A percentile compares a stretch with the other conserved stretches of the same genome.
These are phyloP conservation scores for Pollimyrus isidori DNA, from an alignment of 2,113 vertebrate species.

Conservation along the genomic window DNA sequence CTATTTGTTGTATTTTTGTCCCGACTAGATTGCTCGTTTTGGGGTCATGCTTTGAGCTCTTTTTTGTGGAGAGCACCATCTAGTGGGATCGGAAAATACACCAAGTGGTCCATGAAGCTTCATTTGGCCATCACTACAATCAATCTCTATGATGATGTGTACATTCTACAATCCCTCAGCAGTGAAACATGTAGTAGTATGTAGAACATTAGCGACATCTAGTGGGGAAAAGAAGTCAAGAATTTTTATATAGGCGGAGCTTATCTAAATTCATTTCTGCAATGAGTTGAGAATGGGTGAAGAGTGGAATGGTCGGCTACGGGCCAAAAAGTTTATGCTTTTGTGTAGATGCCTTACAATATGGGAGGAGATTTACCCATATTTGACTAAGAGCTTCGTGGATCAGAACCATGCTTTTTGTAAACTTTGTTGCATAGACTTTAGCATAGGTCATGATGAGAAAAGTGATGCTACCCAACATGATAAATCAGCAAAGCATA, in stretches of 20 bases:
- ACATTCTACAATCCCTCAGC: neutral
- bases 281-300: neutral
- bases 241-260: neutral
- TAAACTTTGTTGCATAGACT: neutral
- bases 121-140: too few relatives aligned
- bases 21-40: too few relatives aligned
- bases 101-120: too few relatives aligned
- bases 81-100: too few relatives aligned
- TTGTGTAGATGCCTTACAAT: neutral
- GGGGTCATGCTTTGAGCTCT: too few relatives aligned
- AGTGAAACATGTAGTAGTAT: neutral
- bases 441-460: neutral
- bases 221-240: neutral
- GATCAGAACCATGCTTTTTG: neutral
- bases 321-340: neutral
- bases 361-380: neutral
- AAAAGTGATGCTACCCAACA: neutral
- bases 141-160: neutral
- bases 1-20: too few relatives aligned
- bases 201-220: neutral
- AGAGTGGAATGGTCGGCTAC: neutral
- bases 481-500: neutral
- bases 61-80: too few relatives aligned
- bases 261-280: neutral
- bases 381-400: neutral